Percentiles rank a stretch among this genome's conserved stretches.
Conservation (phyloP, 2,113 vertebrate species). For the Galemys pyrenaicus region DNA sequence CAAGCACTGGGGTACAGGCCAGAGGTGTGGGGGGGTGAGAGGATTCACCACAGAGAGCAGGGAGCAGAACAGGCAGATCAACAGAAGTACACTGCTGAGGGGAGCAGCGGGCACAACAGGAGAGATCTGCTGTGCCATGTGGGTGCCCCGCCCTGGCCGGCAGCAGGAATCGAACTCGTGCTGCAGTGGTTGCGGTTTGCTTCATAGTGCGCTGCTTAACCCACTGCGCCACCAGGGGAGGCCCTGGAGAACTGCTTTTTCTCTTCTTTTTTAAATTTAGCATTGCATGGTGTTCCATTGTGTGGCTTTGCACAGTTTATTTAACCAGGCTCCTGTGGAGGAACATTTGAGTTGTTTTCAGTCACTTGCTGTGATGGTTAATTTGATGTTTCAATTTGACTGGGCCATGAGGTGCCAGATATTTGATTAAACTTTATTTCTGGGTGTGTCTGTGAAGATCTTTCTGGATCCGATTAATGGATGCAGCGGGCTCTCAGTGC, state of each 20-base stretch:
- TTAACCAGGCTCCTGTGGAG: not conserved
- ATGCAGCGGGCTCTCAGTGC: not conserved
- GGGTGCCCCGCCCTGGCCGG: too few relatives aligned
- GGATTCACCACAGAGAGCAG: too few relatives aligned
- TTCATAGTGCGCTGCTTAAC: too few relatives aligned
- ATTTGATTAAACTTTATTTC: not conserved
- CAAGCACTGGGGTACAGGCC: too few relatives aligned
- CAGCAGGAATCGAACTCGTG: too few relatives aligned
- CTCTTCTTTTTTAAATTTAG: not conserved
- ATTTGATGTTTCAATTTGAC: slow-evolving; percentile 15
- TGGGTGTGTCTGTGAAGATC: not conserved
- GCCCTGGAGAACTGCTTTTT: not conserved
- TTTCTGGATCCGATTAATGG: slow-evolving; percentile 7
- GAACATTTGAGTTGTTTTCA: not conserved
- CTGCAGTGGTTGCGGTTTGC: too few relatives aligned
- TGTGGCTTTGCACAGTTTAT: not conserved
- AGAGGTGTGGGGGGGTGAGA: too few relatives aligned
- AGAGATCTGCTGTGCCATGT: too few relatives aligned
- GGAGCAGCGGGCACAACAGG: too few relatives aligned
- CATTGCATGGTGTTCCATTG: not conserved
- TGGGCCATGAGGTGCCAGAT: not conserved
- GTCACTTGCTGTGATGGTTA: slow-evolving; percentile 13
- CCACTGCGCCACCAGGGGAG: too few relatives aligned
- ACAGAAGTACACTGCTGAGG: too few relatives aligned
- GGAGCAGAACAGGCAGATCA: too few relatives aligned